Conservation (phyloP, 2,888 invertebrate genomes). For the Stegophylla sp. region DNA sequence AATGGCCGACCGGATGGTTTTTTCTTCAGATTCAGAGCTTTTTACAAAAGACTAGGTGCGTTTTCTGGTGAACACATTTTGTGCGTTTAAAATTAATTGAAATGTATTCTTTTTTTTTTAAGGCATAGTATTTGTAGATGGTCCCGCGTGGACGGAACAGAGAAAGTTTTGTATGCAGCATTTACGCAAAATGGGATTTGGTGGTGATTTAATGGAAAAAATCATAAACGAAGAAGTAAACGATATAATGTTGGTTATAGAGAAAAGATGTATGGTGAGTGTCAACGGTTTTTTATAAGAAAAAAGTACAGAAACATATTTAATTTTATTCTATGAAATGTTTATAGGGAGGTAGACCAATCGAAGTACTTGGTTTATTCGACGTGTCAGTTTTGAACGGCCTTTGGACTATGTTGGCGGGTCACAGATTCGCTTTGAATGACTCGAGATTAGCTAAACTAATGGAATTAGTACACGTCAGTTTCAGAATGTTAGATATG, state of each 20-base stretch:
- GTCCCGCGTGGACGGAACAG: constrained; percentile 72
- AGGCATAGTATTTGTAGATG: constrained; percentile 75
- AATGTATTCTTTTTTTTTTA: neutral
- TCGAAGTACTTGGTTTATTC: constrained; percentile 68
- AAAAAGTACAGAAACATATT: neutral
- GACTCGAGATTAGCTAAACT: constrained; percentile 69
- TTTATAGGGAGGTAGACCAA: constrained; percentile 62
- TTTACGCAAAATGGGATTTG: constrained; percentile 72
- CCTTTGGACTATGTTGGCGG: constrained; percentile 74
- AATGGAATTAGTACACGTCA: constrained; percentile 70
- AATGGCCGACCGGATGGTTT: constrained; percentile 77
- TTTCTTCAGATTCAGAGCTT: constrained; percentile 73
- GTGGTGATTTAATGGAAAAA: constrained; percentile 70
- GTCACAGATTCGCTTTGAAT: constrained; percentile 67
- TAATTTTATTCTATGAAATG: neutral
- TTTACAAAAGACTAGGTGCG: constrained; percentile 73
- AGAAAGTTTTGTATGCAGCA: constrained; percentile 74
- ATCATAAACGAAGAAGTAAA: constrained; percentile 70
- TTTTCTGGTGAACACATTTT: constrained; percentile 52
- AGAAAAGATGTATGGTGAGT: constrained; percentile 44
- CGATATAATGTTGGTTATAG: constrained; percentile 64
- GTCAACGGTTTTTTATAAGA: constrained; percentile 3
- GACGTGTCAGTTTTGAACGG: constrained; percentile 74
- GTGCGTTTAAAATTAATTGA: too few species aligned
- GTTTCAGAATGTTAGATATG: constrained; percentile 72